Evolutionary conservation across 2,888 invertebrate species (phyloP).

Genomic region (Lycia hirtaria): DNA sequence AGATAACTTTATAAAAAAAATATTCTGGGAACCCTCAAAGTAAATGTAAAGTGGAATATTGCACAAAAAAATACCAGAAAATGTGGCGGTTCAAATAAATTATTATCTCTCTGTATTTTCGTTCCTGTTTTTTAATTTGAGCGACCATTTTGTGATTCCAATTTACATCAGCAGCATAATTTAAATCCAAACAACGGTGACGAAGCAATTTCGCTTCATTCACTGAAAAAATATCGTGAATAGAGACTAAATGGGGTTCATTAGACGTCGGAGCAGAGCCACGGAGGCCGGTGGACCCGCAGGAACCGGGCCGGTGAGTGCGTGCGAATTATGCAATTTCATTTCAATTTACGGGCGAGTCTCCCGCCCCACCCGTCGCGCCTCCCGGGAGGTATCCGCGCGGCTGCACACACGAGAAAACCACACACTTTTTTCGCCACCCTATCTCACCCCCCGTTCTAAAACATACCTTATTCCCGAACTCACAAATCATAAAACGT

Average conservation of each 20-base stretch:
- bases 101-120: not conserved
- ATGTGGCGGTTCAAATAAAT: no score
- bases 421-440: slow-evolving; percentile 73
- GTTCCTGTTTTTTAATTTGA: not conserved
- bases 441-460: slow-evolving; percentile 47
- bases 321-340: slow-evolving; percentile 79
- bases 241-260: slow-evolving; percentile 67
- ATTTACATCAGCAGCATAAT: slow-evolving; percentile 5
- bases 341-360: slow-evolving; percentile 76
- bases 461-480: slow-evolving; percentile 63
- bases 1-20: no score
- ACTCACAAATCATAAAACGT: slow-evolving; percentile 55
- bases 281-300: slow-evolving; percentile 31
- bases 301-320: slow-evolving; percentile 28
- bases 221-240: slow-evolving; percentile 44
- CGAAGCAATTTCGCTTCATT: slow-evolving; percentile 33
- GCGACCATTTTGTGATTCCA: not conserved
- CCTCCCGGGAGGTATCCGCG: slow-evolving; percentile 33
- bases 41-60: not conserved
- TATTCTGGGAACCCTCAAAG: not conserved
- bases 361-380: slow-evolving; percentile 44
- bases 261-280: slow-evolving; percentile 61
- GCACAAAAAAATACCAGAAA: not conserved
- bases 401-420: slow-evolving; percentile 70
- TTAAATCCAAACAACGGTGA: slow-evolving; percentile 20